Base-by-base conservation (phyloP, 1,140 invertebrate genomes). In the Cataglyphis hispanica region DNA sequence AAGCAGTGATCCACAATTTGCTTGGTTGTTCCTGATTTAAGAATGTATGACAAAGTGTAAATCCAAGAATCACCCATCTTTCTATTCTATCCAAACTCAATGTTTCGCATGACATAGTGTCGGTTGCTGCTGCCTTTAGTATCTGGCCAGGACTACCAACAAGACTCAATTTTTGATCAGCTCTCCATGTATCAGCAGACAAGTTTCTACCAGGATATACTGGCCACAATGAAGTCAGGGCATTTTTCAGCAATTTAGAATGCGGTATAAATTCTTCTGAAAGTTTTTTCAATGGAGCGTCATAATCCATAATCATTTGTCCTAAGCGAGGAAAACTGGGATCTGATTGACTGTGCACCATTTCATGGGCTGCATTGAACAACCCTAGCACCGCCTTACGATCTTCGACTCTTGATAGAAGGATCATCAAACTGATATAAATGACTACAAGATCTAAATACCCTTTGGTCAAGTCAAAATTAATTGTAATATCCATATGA, bases 271-370 rank as follows among this genome's bases (percentile, higher is more conserved):
- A 99, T 94, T 99, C 99, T 95, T 99, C 99, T 1, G 98, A 97
- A 0, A 99, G 95, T 93, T 99, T 99, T 93, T 99, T 99, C 50
- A 99, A 94, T 6, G 99, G 99, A 37, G 97, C 96, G 95, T 99
- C 99, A 95, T 99, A 99, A 92, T 99, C 99, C 90, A 99, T 97
- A 77, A 99, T 99, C 97, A 99, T 97, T 95, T 99, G 98, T 0
- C 99, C 99, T 37, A 99, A 95, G 25, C 99, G 96, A 13, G 99
- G 99, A 95, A 99, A 99, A 91, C 98, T 98, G 1, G 97, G 96
- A 95, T 99, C 99, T 58, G 98, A 97, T 91, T 98, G 97, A 91
- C 97, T 98, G 93, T 99, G 97, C 22, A 98, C 97, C 96, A 99
- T 97, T 96, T 99, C 99, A 96, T 99, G 98, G 10, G 99, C 99